Evolutionary conservation across 2,797 vertebrate species (phyloP), one percentile per base, ranked within the genome.

Genomic region (Hyperoplus immaculatus): DNA sequence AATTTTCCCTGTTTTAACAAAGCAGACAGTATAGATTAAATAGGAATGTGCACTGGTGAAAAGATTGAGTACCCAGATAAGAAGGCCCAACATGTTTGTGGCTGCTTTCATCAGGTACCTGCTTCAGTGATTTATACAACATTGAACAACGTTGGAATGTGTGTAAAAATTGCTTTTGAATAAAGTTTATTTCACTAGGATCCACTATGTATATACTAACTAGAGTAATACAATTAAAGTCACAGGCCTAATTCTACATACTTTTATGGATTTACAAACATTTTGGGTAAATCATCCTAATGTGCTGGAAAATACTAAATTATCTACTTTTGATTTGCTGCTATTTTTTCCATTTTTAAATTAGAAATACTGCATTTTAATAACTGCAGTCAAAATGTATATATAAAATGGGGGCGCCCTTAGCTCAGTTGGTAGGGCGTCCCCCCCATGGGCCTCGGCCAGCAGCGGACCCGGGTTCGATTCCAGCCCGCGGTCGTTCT

Each of bases 51-150:
- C 29, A 29, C 29, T 29, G 29, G 29, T 29, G 29, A 29, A 29
- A 29, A 29, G 29, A 29, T 29, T 29, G 3, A 29, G 29, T 29
- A 29, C 29, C 29, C 29, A 29, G 29, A 29, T 29, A 29, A 29
- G 29, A 29, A 29, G 29, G 29, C 29, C 29, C 29, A 29, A 29
- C 2, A 3, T 29, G 29, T 29, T 29, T 29, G 29, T 29, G 29
- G 29, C 29, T 29, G 10, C 4, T 13, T 8, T 11, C 10, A 39
- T 41, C 36, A 47, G 70, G 21, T 64, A 55, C 13, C 50, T 53
- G 47, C 43, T 60, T 71, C 9, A 60, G n/a, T 61, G 39, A 72
- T 72, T 62, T 62, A 62, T 43, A 38, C 55, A 11, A 18, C 16
- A 63, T 15, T 72, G 41, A n/a, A 42, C 8, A 36, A 39, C 9